phyloP scores from a whole-genome alignment of 2,888 invertebrate species.

The Rhopalosiphum nymphaeae region DNA sequence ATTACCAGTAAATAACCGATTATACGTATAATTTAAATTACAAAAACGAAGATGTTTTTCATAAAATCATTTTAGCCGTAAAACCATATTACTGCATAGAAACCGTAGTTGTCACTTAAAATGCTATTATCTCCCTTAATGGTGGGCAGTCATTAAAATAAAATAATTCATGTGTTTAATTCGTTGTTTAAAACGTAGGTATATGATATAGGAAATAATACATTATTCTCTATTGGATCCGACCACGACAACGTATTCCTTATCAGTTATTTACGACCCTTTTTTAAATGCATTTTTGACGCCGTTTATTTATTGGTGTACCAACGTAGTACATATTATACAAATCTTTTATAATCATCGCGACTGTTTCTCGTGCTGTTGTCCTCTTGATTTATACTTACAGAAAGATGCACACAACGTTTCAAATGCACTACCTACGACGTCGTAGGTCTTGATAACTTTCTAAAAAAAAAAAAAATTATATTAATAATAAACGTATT shows the following conservation, averaged over 20 bases:
- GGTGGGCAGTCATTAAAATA: slow-evolving; percentile 36
- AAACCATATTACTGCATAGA: background rate
- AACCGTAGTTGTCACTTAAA: slow-evolving; percentile 34
- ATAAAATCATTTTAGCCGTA: slow-evolving; percentile 35
- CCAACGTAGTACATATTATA: background rate
- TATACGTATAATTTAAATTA: slow-evolving; percentile 53
- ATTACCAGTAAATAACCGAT: background rate
- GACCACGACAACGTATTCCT: slow-evolving; percentile 3
- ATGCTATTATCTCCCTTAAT: slow-evolving; percentile 41
- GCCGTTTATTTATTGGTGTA: slow-evolving; percentile 42
- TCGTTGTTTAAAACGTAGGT: background rate
- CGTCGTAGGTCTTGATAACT: slow-evolving; percentile 15
- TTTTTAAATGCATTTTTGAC: slow-evolving; percentile 57
- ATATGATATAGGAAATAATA: background rate
- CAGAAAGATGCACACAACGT: background rate
- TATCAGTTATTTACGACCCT: slow-evolving; percentile 57
- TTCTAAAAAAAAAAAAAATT: slow-evolving; percentile 21
- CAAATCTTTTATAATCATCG: slow-evolving; percentile 39
- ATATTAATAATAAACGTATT: background rate
- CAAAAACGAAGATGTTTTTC: slow-evolving; percentile 31
- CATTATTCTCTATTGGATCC: background rate
- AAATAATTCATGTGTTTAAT: slow-evolving; percentile 45
- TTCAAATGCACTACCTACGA: background rate
- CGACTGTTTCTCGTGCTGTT: background rate
- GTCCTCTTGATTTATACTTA: slow-evolving; percentile 44